Conservation (phyloP, 2,113 vertebrate species). For the Orientallactaga bullata region DNA sequence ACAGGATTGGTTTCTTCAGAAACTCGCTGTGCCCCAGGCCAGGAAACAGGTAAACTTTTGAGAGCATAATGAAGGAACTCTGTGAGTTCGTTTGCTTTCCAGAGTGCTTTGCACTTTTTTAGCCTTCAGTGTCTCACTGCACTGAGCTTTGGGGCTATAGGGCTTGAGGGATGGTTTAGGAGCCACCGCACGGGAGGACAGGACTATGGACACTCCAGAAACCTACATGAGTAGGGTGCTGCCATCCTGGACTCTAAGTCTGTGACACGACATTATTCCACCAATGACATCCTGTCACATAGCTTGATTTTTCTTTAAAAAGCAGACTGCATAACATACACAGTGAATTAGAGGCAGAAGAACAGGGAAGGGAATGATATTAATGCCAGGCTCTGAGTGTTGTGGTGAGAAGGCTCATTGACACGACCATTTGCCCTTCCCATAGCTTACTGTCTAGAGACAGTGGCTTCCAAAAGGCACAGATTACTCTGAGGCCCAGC, state of each 20-base stretch:
- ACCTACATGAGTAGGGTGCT: not conserved
- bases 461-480: not conserved
- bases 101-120: not conserved
- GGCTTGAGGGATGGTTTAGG: not conserved
- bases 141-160: not conserved
- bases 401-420: not conserved
- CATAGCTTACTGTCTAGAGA: not conserved
- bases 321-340: not conserved
- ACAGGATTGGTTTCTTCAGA: not conserved
- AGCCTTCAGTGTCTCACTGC: not conserved
- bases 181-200: not conserved
- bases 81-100: not conserved
- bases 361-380: not conserved
- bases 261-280: conserved; percentile 33
- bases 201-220: not conserved
- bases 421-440: not conserved
- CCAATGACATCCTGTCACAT: not conserved
- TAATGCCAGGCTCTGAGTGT: not conserved
- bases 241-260: not conserved
- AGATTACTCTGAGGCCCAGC: not conserved
- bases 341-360: conserved; percentile 15
- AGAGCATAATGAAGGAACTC: not conserved
- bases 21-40: not conserved
- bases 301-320: conserved; percentile 37
- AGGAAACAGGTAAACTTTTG: not conserved